Evolutionary conservation across 2,797 vertebrate species (phyloP).

Genomic region (Picus viridis): DNA sequence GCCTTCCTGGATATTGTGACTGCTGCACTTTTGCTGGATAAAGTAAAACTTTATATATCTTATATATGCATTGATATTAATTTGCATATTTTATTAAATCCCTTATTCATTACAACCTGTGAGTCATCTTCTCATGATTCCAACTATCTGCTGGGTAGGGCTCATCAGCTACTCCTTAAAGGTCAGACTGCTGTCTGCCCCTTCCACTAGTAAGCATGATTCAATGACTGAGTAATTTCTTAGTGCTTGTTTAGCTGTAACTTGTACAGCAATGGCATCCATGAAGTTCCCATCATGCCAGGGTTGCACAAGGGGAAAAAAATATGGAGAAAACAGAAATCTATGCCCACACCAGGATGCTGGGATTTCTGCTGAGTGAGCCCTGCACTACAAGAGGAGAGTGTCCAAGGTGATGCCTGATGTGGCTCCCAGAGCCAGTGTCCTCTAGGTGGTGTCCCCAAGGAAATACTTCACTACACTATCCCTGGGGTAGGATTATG

Average conservation of each 20-base stretch:
- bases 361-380: background rate
- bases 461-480: background rate
- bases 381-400: background rate
- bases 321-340: background rate
- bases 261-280: background rate
- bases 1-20: no score
- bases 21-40: no score
- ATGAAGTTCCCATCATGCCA: background rate
- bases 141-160: no score
- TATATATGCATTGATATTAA: no score
- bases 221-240: background rate
- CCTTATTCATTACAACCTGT: no score
- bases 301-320: background rate
- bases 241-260: background rate
- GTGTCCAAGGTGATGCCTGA: background rate
- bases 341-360: background rate
- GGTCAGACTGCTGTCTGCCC: background rate
- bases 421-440: background rate
- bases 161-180: background rate
- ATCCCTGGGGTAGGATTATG: background rate
- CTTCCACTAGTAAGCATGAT: background rate
- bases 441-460: background rate
- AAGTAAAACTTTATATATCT: no score
- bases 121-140: no score
- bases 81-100: no score